Conservation (phyloP, 2,888 invertebrate species). For the Oligia fasciuncula region DNA sequence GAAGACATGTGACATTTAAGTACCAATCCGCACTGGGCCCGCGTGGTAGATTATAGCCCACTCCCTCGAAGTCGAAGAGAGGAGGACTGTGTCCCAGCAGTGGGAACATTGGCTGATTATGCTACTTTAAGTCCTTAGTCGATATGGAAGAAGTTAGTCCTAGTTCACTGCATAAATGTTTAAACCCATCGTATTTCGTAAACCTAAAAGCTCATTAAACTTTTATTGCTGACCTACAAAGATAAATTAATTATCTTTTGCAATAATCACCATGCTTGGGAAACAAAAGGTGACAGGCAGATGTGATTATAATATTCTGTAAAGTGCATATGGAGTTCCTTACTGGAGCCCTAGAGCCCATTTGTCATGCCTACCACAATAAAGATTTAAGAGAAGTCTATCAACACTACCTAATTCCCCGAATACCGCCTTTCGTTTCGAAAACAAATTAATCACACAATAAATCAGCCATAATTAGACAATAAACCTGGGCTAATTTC, state of each 20-base stretch:
- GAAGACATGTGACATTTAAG: too few species aligned
- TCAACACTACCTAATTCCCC: background rate
- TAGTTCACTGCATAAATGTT: background rate
- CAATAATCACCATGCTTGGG: background rate
- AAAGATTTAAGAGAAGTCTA: background rate
- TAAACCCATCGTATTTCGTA: background rate
- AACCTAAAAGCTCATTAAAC: background rate
- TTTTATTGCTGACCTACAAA: background rate
- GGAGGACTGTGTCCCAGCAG: too few species aligned
- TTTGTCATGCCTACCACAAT: background rate
- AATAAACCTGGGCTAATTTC: conserved; percentile 43
- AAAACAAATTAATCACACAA: conserved; percentile 16
- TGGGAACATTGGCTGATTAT: too few species aligned
- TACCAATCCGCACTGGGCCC: too few species aligned
- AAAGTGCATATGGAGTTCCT: background rate
- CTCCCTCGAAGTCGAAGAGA: too few species aligned
- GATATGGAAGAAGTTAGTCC: background rate
- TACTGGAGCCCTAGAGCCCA: background rate
- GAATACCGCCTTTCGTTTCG: background rate
- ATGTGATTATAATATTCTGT: background rate
- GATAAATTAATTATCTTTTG: background rate
- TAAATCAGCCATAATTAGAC: conserved; percentile 41
- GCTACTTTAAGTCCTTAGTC: background rate
- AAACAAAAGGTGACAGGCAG: background rate
- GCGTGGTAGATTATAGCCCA: too few species aligned